Conservation (phyloP, 92 coral and sea anemone genomes). For the Scolanthus callimorphus region DNA sequence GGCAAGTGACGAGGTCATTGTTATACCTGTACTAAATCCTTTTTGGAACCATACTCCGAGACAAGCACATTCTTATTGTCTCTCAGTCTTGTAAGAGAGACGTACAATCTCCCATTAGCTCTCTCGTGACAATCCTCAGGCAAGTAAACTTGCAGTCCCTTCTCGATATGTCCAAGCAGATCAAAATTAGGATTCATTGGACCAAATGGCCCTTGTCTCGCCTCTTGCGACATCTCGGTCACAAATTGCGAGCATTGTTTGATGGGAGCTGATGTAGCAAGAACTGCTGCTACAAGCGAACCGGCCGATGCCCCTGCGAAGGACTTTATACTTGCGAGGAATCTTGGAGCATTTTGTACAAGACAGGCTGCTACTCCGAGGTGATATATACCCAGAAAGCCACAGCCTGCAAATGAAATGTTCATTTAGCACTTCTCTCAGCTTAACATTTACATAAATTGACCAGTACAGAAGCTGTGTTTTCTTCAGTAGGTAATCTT, state of each 20-base stretch:
- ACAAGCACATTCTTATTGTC: constrained; percentile 74
- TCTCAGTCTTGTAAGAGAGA: constrained; percentile 86
- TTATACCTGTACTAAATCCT: constrained; percentile 86
- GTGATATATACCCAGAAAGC: constrained; percentile 93
- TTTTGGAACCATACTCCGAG: constrained; percentile 84
- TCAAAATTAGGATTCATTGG: constrained; percentile 95
- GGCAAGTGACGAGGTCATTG: neutral
- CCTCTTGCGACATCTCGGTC: constrained; percentile 69
- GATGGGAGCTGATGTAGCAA: constrained; percentile 86
- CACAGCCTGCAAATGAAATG: constrained; percentile 97
- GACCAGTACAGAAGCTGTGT: too few species aligned
- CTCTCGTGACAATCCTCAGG: constrained; percentile 78
- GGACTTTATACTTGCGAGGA: constrained; percentile 68
- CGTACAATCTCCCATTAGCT: constrained; percentile 75
- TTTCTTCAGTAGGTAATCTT: too few species aligned
- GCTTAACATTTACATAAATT: too few species aligned
- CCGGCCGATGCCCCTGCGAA: constrained; percentile 99
- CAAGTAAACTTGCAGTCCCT: constrained; percentile 59
- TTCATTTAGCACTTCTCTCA: too few species aligned
- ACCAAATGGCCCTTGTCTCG: constrained; percentile 75
- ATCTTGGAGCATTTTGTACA: constrained; percentile 69
- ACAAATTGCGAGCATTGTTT: constrained; percentile 73
- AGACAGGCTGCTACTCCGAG: constrained; percentile 88
- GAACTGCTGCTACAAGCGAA: constrained; percentile 86
- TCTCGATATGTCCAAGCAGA: constrained; percentile 62